Base-by-base conservation (phyloP, 2,113 vertebrate genomes). In the Gila orcuttii region DNA sequence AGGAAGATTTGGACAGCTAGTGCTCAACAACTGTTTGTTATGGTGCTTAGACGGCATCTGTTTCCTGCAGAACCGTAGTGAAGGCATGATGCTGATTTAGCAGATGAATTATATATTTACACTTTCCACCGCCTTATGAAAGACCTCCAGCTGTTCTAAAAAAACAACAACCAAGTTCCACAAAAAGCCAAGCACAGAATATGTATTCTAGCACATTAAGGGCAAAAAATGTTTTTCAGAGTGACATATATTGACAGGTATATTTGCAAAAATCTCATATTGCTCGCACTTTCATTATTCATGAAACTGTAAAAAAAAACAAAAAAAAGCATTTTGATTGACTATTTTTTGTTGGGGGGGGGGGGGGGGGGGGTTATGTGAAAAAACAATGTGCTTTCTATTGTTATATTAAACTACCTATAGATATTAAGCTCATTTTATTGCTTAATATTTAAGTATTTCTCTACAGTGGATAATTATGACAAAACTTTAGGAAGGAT, bases 1-100 rank as follows among this genome's bases (percentile, higher is more conserved):
- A 77, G 79, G 79, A 60, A 64, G 85, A 87, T 87, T 90, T 89
- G 88, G 82, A 89, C 86, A 23, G 81, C 59, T 74, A 88, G 71
- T 68, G 83, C 86, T 85, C 82, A 23, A 86, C 87, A 59, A 82
- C 86, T 87, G 82, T 39, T 86, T 68, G 31, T 83, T 84, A 89
- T 92, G 86, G 86, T 78, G 90, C 91, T 90, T 86, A 10, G 87
- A 89, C 87, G 89, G 76, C 50, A 59, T 74, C 39, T 78, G 31
- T 78, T 15, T 78, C 31, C 50, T n/a, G 33, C 33, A 39, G 19
- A 74, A 25, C 39, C 5, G 77, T 25, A 42, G 36, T 42, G 57
- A 9, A 23, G 77, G 60, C 23, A 79, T 60, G 33, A 55, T 15
- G 75, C 19, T 6, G 50, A 78, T 36, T 57, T 36, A 78, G 6